Evolutionary conservation across 2,888 invertebrate genomes (phyloP).

Genomic region (Ophion ventricosus): DNA sequence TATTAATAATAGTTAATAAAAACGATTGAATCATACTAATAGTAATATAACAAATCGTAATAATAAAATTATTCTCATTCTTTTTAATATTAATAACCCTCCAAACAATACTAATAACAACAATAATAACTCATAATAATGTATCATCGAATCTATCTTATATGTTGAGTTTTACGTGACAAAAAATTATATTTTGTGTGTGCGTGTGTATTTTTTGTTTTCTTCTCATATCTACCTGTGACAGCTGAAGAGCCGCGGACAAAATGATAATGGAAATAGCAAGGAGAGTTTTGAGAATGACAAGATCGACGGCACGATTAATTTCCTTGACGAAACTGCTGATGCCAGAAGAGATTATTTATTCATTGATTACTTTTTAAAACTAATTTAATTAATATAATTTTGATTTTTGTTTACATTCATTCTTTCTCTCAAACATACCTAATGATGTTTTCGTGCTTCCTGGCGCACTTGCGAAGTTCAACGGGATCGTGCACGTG

Average conservation of each 20-base stretch:
- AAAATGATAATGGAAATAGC: conserved; percentile 57
- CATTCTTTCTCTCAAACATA: conserved; percentile 39
- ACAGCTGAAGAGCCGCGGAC: conserved; percentile 57
- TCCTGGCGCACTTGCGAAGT: conserved; percentile 68
- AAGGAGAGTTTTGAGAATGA: conserved; percentile 63
- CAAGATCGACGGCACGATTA: conserved; percentile 44
- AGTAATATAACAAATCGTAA: no score
- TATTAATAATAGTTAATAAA: not conserved
- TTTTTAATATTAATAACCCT: not conserved
- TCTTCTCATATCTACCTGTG: conserved; percentile 58
- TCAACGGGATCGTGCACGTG: conserved; percentile 48
- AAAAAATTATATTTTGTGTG: no score
- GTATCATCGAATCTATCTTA: no score
- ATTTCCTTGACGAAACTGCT: conserved; percentile 60
- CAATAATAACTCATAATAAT: no score
- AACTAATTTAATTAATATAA: not conserved
- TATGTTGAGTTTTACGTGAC: no score
- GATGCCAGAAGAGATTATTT: not conserved
- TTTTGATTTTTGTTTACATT: not conserved
- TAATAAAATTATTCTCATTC: not conserved
- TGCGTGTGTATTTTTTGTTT: not conserved
- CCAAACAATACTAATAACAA: not conserved
- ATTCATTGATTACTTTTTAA: not conserved
- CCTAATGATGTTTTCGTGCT: conserved; percentile 72
- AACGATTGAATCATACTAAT: no score